Base-by-base conservation (phyloP, 1,140 invertebrate genomes). In the Brachionus rubens region DNA sequence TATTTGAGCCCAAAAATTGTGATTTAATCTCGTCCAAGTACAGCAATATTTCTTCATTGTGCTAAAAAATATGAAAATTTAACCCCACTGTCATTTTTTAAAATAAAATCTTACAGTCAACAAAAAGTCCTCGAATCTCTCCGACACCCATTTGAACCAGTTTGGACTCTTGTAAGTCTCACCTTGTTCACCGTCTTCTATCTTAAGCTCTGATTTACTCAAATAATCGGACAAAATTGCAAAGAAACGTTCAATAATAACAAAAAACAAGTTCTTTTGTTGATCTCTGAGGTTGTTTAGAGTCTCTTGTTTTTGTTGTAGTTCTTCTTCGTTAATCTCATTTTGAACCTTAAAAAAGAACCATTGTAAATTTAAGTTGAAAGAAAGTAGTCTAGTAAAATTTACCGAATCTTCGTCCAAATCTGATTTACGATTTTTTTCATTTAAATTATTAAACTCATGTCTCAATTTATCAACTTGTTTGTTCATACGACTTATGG, bases 401-500 rank as follows among this genome's bases (percentile, higher is more conserved):
- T 36, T 36, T 36, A 36, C 9, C 33, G 33, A 36, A 36, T 5
- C 3, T 36, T 36, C 33, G 10, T 48, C 28, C 5, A 72, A 16
- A n/a, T 41, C 50, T 2, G 68, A 36, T 41, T 72, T 72, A 10
- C 19, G 48, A 19, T 21, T 28, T 28, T 76, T 76, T 40, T 76
- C 72, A 56, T 41, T 76, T 33, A 76, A 62, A n/a, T 16, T 12
- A 24, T 76, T 52, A 47, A 43, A 59, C n/a, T 76, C 72, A 36
- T 50, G 14, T 56, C 54, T 43, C 1, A 96, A 84, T 81, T 93
- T 92, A 0, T 89, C 89, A 0, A 98, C 94, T 81, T 96, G 92
- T 82, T 93, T 94, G 81, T 81, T 83, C 90, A 96, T 97, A 85
- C 97, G 96, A 79, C 92, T 91, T 77, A 98, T 96, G 0, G 94